Conservation (phyloP, 2,113 vertebrate species). For the Calonectris borealis region DNA sequence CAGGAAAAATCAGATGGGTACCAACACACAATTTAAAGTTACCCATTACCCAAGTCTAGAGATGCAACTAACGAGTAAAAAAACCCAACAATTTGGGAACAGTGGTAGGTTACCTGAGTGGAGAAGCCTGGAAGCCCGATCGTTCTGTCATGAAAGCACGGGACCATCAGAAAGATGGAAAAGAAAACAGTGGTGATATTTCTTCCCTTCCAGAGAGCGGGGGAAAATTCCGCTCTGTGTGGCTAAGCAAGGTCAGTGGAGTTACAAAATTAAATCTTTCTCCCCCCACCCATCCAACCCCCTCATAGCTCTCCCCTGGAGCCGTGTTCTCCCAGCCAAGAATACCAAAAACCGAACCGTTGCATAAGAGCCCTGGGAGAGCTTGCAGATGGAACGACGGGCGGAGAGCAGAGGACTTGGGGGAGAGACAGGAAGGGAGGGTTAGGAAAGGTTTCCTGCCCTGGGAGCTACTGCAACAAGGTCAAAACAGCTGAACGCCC, state of each 20-base stretch:
- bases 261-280: not conserved
- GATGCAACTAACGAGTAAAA: not conserved
- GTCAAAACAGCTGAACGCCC: constrained; percentile 52
- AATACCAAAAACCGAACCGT: not conserved
- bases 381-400: not conserved
- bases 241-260: not conserved
- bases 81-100: not conserved
- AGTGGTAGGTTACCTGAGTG: not conserved
- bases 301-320: not conserved
- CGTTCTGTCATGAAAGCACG: not conserved
- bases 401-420: not conserved
- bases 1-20: not conserved
- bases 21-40: not conserved
- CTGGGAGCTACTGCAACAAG: constrained; percentile 39
- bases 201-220: not conserved
- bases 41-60: not conserved
- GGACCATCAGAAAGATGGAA: not conserved
- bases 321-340: not conserved
- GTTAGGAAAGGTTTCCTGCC: constrained; percentile 20
- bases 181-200: not conserved
- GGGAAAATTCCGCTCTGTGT: not conserved
- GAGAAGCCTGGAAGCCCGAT: not conserved
- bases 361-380: not conserved
- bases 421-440: constrained; percentile 1
- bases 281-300: not conserved